A percentile compares a stretch with the other conserved stretches of the same genome.
phyloP scores from a whole-genome alignment of 2,113 vertebrate genomes.

The Pitta sordida region DNA sequence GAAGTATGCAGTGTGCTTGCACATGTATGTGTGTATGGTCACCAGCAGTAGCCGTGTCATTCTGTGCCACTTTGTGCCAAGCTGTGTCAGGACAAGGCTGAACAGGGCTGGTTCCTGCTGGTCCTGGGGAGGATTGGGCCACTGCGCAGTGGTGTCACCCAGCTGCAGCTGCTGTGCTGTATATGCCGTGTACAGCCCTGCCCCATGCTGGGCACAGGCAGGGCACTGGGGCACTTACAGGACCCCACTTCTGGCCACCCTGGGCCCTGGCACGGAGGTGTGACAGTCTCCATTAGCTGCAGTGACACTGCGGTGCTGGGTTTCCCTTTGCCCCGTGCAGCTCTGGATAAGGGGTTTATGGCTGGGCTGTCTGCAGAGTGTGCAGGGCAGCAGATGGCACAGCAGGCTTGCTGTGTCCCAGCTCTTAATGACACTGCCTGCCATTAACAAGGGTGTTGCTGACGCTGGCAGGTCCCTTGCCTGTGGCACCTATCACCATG shows the following conservation, averaged over 20 bases:
- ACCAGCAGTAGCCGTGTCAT: background rate
- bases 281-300: too few species aligned
- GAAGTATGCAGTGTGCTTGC: background rate
- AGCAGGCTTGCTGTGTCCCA: background rate
- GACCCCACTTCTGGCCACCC: fast-evolving
- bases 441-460: background rate
- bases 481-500: constrained; percentile 63
- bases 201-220: fast-evolving
- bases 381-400: background rate
- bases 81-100: background rate
- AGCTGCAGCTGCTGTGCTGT: fast-evolving
- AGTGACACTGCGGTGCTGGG: fast-evolving
- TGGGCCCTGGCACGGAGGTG: fast-evolving
- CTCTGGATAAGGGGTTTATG: fast-evolving
- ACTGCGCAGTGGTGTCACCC: fast-evolving
- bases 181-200: background rate
- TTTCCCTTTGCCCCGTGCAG: fast-evolving
- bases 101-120: background rate
- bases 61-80: background rate
- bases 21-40: background rate
- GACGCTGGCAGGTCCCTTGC: background rate
- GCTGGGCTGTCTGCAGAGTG: background rate
- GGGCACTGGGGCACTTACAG: fast-evolving
- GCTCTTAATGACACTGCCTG: background rate
- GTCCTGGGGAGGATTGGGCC: background rate